Evolutionary conservation across 2,888 invertebrate genomes (phyloP).

Genomic region (Plagiodera versicolora): DNA sequence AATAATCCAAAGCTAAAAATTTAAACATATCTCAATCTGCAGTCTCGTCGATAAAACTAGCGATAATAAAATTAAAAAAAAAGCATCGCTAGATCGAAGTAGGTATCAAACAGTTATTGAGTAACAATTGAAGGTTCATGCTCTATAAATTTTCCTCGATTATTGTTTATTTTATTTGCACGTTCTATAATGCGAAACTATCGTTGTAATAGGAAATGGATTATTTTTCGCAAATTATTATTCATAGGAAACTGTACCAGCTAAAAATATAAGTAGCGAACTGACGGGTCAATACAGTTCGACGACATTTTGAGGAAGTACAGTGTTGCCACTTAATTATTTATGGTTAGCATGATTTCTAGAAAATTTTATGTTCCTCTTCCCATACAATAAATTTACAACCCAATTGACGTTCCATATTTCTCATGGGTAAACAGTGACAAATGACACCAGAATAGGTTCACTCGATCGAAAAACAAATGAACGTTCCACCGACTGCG

Average conservation of each 20-base stretch:
- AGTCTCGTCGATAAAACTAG: too few species aligned
- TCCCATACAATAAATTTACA: too few species aligned
- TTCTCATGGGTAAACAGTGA: too few species aligned
- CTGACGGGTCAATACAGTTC: neutral
- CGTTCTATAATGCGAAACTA: neutral
- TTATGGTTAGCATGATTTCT: neutral
- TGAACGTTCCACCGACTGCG: too few species aligned
- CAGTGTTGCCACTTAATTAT: neutral
- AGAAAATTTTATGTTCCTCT: neutral
- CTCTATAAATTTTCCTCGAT: conserved; percentile 6
- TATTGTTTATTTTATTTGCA: conserved; percentile 7
- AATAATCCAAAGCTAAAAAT: too few species aligned
- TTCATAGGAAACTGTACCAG: neutral
- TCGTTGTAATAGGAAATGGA: neutral
- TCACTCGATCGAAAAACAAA: too few species aligned
- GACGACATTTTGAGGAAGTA: neutral
- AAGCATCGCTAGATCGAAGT: neutral
- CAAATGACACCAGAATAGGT: too few species aligned
- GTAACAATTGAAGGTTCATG: conserved; percentile 1
- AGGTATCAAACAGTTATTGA: neutral
- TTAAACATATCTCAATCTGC: too few species aligned
- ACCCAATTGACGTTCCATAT: too few species aligned
- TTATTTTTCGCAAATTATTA: neutral
- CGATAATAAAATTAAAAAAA: neutral
- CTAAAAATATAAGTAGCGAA: neutral